Evolutionary conservation across 30 jellyfish, hydroid and myxozoan species (phyloP), one percentile per base, ranked within the genome.

Genomic region (Morbakka virulenta): DNA sequence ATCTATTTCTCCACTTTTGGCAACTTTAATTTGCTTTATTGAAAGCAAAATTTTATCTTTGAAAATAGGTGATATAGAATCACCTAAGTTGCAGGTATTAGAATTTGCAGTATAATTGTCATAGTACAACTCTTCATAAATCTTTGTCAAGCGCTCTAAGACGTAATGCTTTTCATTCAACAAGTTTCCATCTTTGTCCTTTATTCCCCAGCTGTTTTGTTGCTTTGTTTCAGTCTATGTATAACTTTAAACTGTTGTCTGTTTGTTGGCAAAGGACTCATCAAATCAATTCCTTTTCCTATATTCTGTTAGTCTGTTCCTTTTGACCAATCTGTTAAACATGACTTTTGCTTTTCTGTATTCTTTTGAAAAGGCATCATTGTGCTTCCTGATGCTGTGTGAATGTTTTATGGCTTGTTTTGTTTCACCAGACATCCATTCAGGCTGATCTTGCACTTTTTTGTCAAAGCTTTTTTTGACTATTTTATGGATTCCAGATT

Each of bases 171-270:
- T 68, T 24, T 32, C 74, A 17, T 68, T 32, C 24, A 28, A 11
- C 21, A 68, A 3, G 25, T 68, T 28, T 9, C 80, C 27, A 6
- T 68, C 23, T 35, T 68, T 28, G 72, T 31, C 74, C 29, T 35
- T 68, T 27, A 68, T 31, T 68, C 80, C 80, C 72, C 81, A 69
- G n/a, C 77, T 69, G 81, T 32, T 36, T 4, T 32, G 20, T 69
- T 33, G 33, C n/a, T n/a, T n/a, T n/a, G n/a, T 21, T 36, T 69
- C 0, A 69, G 81, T 35, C 41, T 33, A 17, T 69, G 33, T 0
- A 69, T 1, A 0, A 68, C 81, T 32, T 67, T 68, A 21, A 32
- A 35, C 23, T 69, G 36, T 33, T 32, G 77, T 28, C 36, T 69
- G 69, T 69, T 67, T 0, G 77, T 67, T 12, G 81, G 81, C 33